These are phyloP conservation scores for Leptarthrus brevirostris DNA, from an alignment of 2,888 invertebrate genomes.

Conservation along the genomic window DNA sequence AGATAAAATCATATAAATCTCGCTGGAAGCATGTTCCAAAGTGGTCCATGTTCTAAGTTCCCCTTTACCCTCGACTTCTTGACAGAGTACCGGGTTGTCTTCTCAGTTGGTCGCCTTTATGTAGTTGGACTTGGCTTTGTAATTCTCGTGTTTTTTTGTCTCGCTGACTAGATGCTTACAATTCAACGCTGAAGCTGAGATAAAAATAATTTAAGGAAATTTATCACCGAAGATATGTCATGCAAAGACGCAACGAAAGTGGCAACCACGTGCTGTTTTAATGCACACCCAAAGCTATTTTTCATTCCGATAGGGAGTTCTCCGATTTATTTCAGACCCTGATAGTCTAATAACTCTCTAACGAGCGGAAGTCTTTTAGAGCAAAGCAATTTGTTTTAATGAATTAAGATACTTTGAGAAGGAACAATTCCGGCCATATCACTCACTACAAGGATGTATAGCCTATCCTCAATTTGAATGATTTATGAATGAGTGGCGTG, in stretches of 20 bases:
- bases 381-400: slow-evolving; percentile 22
- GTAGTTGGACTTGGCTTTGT: slow-evolving; percentile 13
- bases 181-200: slow-evolving; percentile 18
- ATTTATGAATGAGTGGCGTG: too few relatives aligned
- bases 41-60: slow-evolving; percentile 35
- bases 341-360: neutral
- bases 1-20: slow-evolving; percentile 42
- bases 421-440: too few relatives aligned
- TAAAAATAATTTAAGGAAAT: slow-evolving; percentile 37
- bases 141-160: neutral
- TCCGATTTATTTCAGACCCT: neutral
- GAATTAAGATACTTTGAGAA: slow-evolving; percentile 10
- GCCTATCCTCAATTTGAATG: too few relatives aligned
- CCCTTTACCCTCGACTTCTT: neutral
- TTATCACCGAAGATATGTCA: slow-evolving; percentile 26
- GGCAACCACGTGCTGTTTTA: slow-evolving; percentile 35
- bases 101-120: slow-evolving; percentile 30
- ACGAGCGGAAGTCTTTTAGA: slow-evolving; percentile 31
- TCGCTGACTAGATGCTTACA: slow-evolving; percentile 7
- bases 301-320: slow-evolving; percentile 10
- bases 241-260: slow-evolving; percentile 29
- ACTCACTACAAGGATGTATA: too few relatives aligned
- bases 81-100: slow-evolving; percentile 15
- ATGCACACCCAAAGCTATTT: slow-evolving; percentile 30
- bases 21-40: neutral